phyloP scores from a whole-genome alignment of 1,140 invertebrate species.

The Paralvinella palmiformis region DNA sequence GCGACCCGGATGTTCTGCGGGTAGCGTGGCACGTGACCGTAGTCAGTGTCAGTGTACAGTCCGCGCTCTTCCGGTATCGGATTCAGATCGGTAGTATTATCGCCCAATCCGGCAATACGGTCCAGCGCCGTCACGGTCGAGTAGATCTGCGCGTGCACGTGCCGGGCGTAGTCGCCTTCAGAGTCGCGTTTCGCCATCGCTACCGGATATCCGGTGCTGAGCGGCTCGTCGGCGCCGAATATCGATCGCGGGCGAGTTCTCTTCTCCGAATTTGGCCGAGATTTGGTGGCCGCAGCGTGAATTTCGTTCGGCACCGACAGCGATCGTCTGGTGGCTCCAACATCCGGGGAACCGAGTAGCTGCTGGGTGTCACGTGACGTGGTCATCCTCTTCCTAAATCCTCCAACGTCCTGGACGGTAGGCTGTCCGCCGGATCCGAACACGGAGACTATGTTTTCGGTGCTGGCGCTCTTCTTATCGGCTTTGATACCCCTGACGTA shows the following conservation, averaged over 20 bases:
- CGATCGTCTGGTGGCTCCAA: too few species aligned
- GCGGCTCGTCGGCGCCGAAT: not conserved
- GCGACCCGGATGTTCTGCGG: constrained; percentile 7
- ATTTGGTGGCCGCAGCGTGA: too few species aligned
- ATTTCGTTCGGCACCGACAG: too few species aligned
- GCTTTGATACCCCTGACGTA: not conserved
- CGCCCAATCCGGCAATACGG: not conserved
- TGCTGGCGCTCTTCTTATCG: not conserved
- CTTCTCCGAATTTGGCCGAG: not conserved
- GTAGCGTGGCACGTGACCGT: not conserved
- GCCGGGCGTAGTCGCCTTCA: not conserved
- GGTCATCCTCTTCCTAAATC: too few species aligned
- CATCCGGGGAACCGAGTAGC: too few species aligned
- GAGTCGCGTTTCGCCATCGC: not conserved
- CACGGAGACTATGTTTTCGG: not conserved
- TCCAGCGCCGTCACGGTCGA: not conserved
- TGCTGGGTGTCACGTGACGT: too few species aligned
- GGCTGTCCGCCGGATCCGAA: not conserved
- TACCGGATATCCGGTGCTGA: not conserved
- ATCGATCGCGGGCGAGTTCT: not conserved
- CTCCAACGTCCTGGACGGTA: too few species aligned
- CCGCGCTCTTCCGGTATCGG: not conserved
- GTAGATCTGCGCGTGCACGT: not conserved
- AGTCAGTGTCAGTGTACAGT: not conserved
- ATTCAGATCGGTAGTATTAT: not conserved